Evolutionary conservation across 2,113 vertebrate species (phyloP).

Genomic region (Rhea pennata): DNA sequence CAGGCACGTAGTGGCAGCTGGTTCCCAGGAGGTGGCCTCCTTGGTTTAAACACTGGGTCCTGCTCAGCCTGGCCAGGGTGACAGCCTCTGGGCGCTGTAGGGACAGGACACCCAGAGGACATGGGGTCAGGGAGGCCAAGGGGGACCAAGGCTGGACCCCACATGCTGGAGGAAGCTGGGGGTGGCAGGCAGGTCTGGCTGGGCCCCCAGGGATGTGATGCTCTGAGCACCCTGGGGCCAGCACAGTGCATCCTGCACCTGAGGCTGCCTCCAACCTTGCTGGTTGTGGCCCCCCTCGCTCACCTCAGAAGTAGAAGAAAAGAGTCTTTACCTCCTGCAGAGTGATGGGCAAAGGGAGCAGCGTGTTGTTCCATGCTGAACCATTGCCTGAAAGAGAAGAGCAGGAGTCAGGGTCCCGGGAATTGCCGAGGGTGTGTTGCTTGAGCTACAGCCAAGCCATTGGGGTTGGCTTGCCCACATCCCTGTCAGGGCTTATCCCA

Average conservation of each 20-base stretch:
- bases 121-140: not conserved
- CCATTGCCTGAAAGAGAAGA: conserved; percentile 11
- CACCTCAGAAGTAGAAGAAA: fast-evolving
- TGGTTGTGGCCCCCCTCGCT: not conserved
- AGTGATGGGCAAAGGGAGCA: fast-evolving
- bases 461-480: no score
- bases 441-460: no score
- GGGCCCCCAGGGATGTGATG: not conserved
- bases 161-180: no score
- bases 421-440: no score
- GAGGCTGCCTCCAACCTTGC: no score
- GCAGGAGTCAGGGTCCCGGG: not conserved
- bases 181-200: not conserved
- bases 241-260: not conserved
- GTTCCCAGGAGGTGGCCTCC: conserved; percentile 76
- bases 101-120: not conserved
- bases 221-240: not conserved
- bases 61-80: conserved; percentile 57
- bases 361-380: not conserved
- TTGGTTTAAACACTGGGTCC: conserved; percentile 55
- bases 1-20: conserved; percentile 76
- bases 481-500: not conserved
- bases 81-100: not conserved
- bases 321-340: conserved; percentile 7
- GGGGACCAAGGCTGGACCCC: no score